Percentiles rank a stretch among this genome's conserved stretches.
Evolutionary conservation across 2,113 vertebrate species (phyloP).

Genomic region (Python bivittatus): DNA sequence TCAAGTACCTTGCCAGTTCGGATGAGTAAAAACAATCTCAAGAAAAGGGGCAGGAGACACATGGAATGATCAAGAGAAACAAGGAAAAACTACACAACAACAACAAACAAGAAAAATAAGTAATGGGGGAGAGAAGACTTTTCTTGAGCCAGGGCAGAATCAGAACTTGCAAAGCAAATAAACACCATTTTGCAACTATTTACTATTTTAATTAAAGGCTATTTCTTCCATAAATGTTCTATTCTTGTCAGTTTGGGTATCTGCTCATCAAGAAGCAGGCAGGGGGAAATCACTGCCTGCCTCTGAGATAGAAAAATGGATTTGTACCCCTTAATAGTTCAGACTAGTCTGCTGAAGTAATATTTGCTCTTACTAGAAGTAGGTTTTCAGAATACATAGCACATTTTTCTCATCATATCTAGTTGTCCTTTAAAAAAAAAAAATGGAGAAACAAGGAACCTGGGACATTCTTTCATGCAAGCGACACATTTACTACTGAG

Average conservation of each 20-base stretch:
- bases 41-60: neutral
- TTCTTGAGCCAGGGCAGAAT: neutral
- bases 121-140: constrained; percentile 2
- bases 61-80: neutral
- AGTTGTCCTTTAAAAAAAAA: neutral
- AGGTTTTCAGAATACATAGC: neutral
- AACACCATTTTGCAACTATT: neutral
- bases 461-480: neutral
- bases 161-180: neutral
- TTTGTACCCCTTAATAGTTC: neutral
- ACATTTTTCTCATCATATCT: neutral
- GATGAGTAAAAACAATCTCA: neutral
- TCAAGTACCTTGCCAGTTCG: neutral
- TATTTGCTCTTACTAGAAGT: neutral
- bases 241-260: neutral
- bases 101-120: neutral
- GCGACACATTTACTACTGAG: neutral
- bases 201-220: constrained; percentile 15
- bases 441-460: neutral
- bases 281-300: neutral
- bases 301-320: constrained; percentile 49
- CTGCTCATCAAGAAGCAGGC: constrained; percentile 11
- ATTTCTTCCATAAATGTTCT: constrained; percentile 1
- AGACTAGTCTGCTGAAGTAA: neutral
- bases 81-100: too few species aligned